Evolutionary conservation across 2,888 invertebrate species (phyloP).

Genomic region (Thyatira batis): DNA sequence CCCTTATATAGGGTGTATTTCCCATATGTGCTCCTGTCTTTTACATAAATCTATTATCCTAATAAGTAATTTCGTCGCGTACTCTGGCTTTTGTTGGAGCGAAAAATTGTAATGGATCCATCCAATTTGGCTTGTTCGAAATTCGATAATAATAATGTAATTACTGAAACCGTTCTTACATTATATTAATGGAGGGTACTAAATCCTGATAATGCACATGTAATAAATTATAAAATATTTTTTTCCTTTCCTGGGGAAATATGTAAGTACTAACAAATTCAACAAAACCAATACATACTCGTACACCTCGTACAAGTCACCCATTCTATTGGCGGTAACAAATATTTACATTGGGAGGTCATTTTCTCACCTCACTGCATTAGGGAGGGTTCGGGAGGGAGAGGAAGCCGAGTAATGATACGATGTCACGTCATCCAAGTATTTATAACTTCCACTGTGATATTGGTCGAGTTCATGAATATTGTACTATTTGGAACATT

Average conservation of each 20-base stretch:
- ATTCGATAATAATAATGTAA: not conserved
- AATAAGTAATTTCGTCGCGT: constrained; percentile 23
- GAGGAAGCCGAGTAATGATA: constrained; percentile 25
- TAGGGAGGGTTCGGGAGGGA: constrained; percentile 4
- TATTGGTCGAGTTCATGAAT: not conserved
- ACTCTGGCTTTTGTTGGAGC: not conserved
- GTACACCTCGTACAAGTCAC: too few species aligned
- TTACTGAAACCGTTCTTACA: too few species aligned
- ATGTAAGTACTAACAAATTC: too few species aligned
- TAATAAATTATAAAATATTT: not conserved
- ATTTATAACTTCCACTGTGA: constrained; percentile 15
- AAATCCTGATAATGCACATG: too few species aligned
- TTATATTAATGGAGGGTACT: too few species aligned
- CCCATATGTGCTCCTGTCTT: constrained; percentile 8
- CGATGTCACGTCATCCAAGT: constrained; percentile 33
- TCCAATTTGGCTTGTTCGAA: not conserved
- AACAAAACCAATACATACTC: not conserved
- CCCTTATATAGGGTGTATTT: constrained; percentile 19
- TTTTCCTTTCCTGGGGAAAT: too few species aligned
- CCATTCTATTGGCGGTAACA: not conserved
- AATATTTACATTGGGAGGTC: constrained; percentile 22
- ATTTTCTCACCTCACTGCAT: constrained; percentile 32
- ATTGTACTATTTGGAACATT: not conserved
- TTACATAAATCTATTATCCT: constrained; percentile 25
- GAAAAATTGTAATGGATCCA: not conserved